Conservation (phyloP, 2,797 vertebrate genomes). For the Cryptoblepharus egeriae region DNA sequence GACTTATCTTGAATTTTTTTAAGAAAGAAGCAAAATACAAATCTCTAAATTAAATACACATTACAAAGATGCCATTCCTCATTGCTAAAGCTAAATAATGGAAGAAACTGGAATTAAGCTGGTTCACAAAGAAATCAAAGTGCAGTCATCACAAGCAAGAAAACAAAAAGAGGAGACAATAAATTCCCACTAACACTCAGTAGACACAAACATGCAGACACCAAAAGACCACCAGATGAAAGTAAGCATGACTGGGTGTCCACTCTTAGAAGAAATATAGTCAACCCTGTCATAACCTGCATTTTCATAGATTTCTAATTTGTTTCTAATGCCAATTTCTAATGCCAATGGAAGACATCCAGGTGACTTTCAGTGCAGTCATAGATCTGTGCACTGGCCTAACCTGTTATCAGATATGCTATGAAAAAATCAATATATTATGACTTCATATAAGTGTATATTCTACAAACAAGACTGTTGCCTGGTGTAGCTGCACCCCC, state of each 20-base stretch:
- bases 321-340: not conserved
- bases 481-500: too few relatives aligned
- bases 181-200: not conserved
- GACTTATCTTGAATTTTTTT: too few relatives aligned
- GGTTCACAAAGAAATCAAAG: conserved; percentile 37
- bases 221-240: conserved; percentile 22
- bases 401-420: too few relatives aligned
- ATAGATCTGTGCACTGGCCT: too few relatives aligned
- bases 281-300: not conserved
- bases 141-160: conserved; percentile 29
- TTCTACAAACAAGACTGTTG: too few relatives aligned
- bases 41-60: too few relatives aligned
- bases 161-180: not conserved
- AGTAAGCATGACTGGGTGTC: conserved; percentile 4
- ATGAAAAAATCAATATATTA: too few relatives aligned
- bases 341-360: not conserved
- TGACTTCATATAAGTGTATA: too few relatives aligned
- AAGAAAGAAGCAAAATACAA: too few relatives aligned
- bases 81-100: accelerated
- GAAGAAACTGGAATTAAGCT: not conserved
- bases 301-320: not conserved
- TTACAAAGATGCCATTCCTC: not conserved
- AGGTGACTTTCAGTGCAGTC: too few relatives aligned
- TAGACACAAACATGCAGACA: conserved; percentile 5
- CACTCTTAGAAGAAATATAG: conserved; percentile 1